Evolutionary conservation across 1,140 invertebrate species (phyloP).

Genomic region (Drosophila nikananu): DNA sequence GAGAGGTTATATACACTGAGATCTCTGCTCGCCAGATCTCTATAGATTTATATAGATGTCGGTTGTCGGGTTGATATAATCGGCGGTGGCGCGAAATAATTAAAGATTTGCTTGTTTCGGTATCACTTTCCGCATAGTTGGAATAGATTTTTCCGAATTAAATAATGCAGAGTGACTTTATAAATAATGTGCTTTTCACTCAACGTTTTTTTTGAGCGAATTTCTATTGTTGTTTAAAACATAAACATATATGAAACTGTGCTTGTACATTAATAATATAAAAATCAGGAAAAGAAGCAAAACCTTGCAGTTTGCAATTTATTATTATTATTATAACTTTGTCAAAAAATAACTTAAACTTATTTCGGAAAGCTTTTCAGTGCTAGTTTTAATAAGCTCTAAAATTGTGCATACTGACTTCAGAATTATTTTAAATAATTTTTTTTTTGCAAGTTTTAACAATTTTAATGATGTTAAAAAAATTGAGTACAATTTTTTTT

Average conservation of each 20-base stretch:
- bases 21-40: neutral
- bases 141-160: neutral
- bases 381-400: no score
- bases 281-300: no score
- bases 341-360: no score
- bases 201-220: neutral
- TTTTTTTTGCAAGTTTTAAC: no score
- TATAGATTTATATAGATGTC: slow-evolving; percentile 13
- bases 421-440: no score
- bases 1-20: slow-evolving; percentile 5
- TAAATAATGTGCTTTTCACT: slow-evolving; percentile 1
- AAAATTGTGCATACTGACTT: no score
- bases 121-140: slow-evolving; percentile 2
- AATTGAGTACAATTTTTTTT: no score
- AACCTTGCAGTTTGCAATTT: no score
- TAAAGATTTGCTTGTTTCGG: slow-evolving; percentile 12
- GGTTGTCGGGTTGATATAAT: slow-evolving; percentile 6
- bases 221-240: neutral
- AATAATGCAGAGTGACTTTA: slow-evolving; percentile 10
- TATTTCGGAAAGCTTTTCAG: no score
- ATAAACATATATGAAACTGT: neutral
- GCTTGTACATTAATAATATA: neutral
- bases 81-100: slow-evolving; percentile 17
- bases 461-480: no score
- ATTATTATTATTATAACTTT: no score